Conservation (phyloP, 2,113 vertebrate genomes). For the Pelmatolapia mariae region DNA sequence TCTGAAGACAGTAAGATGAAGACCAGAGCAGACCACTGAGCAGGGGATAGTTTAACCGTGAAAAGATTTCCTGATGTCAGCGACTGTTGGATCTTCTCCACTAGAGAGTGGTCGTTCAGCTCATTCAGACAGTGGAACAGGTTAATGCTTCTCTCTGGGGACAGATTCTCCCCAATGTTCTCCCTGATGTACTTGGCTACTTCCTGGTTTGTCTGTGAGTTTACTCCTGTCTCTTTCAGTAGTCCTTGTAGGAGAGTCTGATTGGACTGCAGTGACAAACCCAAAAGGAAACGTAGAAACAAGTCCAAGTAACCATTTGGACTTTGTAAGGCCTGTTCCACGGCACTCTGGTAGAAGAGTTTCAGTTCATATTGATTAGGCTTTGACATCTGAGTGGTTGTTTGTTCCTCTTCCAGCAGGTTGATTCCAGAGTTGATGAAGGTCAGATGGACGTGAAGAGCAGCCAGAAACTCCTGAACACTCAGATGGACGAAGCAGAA, state of each 20-base stretch:
- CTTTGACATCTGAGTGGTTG: not conserved
- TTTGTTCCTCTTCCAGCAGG: not conserved
- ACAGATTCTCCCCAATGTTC: not conserved
- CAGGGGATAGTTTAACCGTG: not conserved
- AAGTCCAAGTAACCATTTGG: slow-evolving; percentile 8
- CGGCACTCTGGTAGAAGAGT: not conserved
- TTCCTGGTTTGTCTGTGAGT: not conserved
- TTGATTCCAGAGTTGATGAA: not conserved
- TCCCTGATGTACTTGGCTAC: not conserved
- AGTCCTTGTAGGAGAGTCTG: not conserved
- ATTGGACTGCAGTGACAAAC: not conserved
- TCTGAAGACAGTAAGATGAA: not conserved
- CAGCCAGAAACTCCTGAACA: slow-evolving; percentile 38
- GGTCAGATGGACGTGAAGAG: slow-evolving; percentile 24
- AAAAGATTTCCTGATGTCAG: not conserved
- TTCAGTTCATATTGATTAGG: not conserved
- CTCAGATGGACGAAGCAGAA: not conserved
- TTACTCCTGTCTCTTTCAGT: not conserved
- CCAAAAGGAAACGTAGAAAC: slow-evolving; percentile 21
- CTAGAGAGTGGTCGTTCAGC: not conserved
- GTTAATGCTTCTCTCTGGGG: not conserved
- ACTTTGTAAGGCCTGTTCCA: slow-evolving; percentile 9
- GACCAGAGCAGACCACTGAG: not conserved
- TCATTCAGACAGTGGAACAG: not conserved
- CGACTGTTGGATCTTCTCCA: not conserved